Evolutionary conservation across 1,140 invertebrate species (phyloP), one percentile per base, ranked within the genome.

Genomic region (Leguminivora glycinivorella): DNA sequence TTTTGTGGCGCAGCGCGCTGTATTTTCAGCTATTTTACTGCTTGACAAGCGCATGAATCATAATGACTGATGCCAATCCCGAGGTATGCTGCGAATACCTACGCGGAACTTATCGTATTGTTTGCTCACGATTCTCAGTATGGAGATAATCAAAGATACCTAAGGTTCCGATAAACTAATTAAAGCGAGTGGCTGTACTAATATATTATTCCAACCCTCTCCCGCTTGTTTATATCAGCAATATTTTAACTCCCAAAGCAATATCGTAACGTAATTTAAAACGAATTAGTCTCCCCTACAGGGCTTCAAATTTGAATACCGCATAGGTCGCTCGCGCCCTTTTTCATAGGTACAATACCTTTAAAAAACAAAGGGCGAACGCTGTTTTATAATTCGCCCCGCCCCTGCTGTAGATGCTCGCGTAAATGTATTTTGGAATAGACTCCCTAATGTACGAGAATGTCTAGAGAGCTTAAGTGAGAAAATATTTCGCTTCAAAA

Each of bases 241-340:
- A 91, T 89, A 89, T 89, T 88, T 89, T 83, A 91, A 80, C 76
- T 80, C 83, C 67, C 70, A 83, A 83, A 78, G 83, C 79, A 91
- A 90, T 91, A 90, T 89, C 87, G 84, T 90, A 89, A 89, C 82
- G 87, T 88, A 91, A 91, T 91, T 90, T 91, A 86, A 91, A 90
- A 89, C 87, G 82, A 91, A 90, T 91, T 91, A 90, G 87, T 80
- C 78, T 83, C 85, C 87, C 85, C 87, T 82, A 81, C 82, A 63
- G 78, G 73, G 82, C 82, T 75, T 74, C 73, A 81, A 85, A 91
- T 91, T 91, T 91, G 87, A 88, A 90, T 90, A 88, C 80, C 76
- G 74, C 79, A 73, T 72, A 70, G 72, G 72, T 80, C 78, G 79
- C 83, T 86, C 83, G 79, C 85, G 83, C 88, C 88, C 84, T 76